Evolutionary conservation across 2,113 vertebrate species (phyloP), one percentile per base, ranked within the genome.

Genomic region (Amphiprion ocellaris): DNA sequence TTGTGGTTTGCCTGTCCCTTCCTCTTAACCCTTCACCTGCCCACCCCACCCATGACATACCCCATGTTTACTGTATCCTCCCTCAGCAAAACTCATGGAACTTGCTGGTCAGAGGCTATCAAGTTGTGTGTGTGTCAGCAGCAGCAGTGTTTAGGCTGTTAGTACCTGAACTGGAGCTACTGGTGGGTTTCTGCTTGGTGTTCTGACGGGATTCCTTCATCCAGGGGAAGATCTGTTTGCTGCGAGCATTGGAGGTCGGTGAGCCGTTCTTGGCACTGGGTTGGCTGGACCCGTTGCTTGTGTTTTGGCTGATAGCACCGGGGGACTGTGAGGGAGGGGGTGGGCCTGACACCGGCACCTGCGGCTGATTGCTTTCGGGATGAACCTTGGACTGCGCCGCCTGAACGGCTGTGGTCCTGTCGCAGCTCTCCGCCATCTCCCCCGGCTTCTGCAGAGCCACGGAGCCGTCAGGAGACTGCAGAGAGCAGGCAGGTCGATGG

Each of bases 181-280:
- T 97, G 93, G 92, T 95, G 90, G 94, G 95, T 96, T 99, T 99
- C 95, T 98, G 97, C 92, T 99, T 99, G 91, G 96, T 96, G 92
- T 97, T 99, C 95, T 99, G 98, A 68, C 98, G 96, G 73, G 97
- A 97, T 82, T 99, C 98, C 94, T 99, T 99, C 98, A 99, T 99
- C 98, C 98, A 99, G 0, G 98, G 97, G 90, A 99, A 99, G 91
- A 99, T 98, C 60, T 99, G 97, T 90, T 99, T 99, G 90, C 94
- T 96, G 89, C 95, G 96, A 80, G 96, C 86, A 1, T 94, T 91
- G 52, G 92, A 91, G 28, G 94, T 91, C 79, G 97, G 96, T 0
- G 97, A 98, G 87, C 95, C 95, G 90, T 95, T 95, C 88, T 94
- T 95, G 21, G 95, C 94, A 70, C 95, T 96, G 89, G 97, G 96